Percentiles rank a stretch among this genome's conserved stretches.
These are phyloP conservation scores for Pocillopora grandis DNA, from an alignment of 92 coral and sea anemone species.

Conservation along the genomic window DNA sequence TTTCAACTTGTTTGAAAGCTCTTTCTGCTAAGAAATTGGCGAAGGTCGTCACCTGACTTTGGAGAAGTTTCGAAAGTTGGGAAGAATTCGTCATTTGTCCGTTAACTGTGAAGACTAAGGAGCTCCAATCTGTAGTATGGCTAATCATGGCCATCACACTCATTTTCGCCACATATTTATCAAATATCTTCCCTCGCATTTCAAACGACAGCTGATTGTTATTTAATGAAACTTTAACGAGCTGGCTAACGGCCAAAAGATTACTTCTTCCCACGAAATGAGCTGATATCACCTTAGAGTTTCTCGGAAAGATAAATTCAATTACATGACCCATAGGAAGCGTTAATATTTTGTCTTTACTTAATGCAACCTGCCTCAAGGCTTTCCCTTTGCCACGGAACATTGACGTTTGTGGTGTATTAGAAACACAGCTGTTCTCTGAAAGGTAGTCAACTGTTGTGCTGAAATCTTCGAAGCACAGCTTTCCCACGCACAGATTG, in stretches of 20 bases:
- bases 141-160: not conserved
- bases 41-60: not conserved
- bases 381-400: conserved; percentile 10
- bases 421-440: conserved; percentile 9
- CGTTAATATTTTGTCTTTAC: conserved; percentile 6
- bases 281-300: not conserved
- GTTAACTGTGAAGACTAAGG: conserved; percentile 17
- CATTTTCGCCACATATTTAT: not conserved
- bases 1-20: conserved; percentile 1
- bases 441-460: conserved; percentile 15
- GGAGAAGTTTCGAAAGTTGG: conserved; percentile 34
- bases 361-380: not conserved
- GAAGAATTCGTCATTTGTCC: conserved; percentile 53
- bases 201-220: conserved; percentile 7
- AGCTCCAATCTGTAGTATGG: conserved; percentile 31
- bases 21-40: conserved; percentile 1
- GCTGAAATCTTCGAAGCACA: conserved; percentile 37
- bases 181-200: conserved; percentile 13
- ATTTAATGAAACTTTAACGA: not conserved
- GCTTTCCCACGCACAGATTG: conserved; percentile 20
- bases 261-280: conserved; percentile 1
- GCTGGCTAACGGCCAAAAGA: not conserved
- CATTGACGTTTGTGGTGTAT: not conserved
- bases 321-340: not conserved
- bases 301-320: not conserved